Conservation (phyloP, 1,140 invertebrate genomes). For the Sesamia nonagrioides region DNA sequence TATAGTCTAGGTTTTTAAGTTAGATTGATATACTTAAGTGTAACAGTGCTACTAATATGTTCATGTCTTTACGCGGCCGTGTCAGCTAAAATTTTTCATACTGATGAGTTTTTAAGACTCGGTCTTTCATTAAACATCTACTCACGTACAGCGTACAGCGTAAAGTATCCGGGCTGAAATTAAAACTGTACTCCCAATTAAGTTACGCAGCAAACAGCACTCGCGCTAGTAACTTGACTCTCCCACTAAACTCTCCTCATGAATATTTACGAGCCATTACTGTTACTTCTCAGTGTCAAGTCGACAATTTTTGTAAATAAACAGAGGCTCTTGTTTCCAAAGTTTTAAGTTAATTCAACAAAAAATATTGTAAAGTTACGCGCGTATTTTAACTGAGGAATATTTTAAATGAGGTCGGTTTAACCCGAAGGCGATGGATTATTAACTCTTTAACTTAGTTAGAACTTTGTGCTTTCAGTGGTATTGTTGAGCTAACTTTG, state of each 20-base stretch:
- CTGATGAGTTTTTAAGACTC: not conserved
- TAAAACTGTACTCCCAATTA: conserved; percentile 26
- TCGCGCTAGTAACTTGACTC: conserved; percentile 38
- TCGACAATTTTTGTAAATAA: conserved; percentile 39
- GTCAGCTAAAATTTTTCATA: no score
- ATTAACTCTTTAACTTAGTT: conserved; percentile 36
- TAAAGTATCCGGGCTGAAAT: conserved; percentile 6
- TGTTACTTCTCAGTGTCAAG: conserved; percentile 29
- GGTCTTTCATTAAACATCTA: not conserved
- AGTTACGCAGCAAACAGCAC: conserved; percentile 19
- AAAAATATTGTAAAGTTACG: conserved; percentile 16
- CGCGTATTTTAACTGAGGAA: conserved; percentile 14
- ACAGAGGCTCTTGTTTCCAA: conserved; percentile 22
- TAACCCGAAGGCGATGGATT: conserved; percentile 31
- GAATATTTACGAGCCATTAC: conserved; percentile 53
- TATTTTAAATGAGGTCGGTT: conserved; percentile 21
- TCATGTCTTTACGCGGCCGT: no score
- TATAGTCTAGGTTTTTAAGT: no score
- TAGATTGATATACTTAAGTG: no score
- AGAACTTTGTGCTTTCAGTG: conserved; percentile 21
- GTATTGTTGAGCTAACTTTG: conserved; percentile 30
- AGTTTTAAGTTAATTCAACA: conserved; percentile 30
- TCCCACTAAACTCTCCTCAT: conserved; percentile 27
- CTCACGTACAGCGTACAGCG: not conserved
- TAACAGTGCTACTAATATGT: not conserved